Conservation (phyloP, 2,888 invertebrate genomes). For the Cerastis leucographa region DNA sequence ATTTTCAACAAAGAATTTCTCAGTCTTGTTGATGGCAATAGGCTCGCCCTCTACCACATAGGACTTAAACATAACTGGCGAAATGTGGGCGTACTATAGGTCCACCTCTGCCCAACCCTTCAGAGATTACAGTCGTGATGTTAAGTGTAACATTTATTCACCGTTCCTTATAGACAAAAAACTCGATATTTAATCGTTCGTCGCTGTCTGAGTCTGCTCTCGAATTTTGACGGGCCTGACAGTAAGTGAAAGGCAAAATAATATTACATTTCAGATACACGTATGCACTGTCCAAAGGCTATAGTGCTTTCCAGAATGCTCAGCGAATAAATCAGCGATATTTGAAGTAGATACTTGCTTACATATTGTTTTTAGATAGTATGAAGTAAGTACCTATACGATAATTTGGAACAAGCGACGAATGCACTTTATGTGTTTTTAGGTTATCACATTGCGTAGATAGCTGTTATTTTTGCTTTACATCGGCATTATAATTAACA, state of each 20-base stretch:
- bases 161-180: slow-evolving; percentile 33
- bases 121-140: not conserved
- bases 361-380: not conserved
- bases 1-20: not conserved
- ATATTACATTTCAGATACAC: slow-evolving; percentile 49
- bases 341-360: not conserved
- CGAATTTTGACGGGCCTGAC: slow-evolving; percentile 53
- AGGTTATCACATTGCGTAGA: slow-evolving; percentile 52
- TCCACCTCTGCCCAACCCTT: not conserved
- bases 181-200: slow-evolving; percentile 38
- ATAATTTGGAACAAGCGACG: slow-evolving; percentile 33
- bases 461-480: slow-evolving; percentile 20
- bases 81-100: not conserved
- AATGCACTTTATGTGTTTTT: slow-evolving; percentile 47
- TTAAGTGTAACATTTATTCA: slow-evolving; percentile 30
- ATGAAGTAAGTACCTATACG: not conserved
- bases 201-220: slow-evolving; percentile 33
- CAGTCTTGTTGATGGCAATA: not conserved
- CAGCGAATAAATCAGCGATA: slow-evolving; percentile 18
- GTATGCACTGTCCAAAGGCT: slow-evolving; percentile 36
- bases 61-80: not conserved
- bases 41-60: not conserved
- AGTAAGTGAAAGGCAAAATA: slow-evolving; percentile 52
- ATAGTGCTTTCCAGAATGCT: slow-evolving; percentile 30
- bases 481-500: slow-evolving; percentile 3